Conservation (phyloP, 2,113 vertebrate genomes). For the Antechinus flavipes region DNA sequence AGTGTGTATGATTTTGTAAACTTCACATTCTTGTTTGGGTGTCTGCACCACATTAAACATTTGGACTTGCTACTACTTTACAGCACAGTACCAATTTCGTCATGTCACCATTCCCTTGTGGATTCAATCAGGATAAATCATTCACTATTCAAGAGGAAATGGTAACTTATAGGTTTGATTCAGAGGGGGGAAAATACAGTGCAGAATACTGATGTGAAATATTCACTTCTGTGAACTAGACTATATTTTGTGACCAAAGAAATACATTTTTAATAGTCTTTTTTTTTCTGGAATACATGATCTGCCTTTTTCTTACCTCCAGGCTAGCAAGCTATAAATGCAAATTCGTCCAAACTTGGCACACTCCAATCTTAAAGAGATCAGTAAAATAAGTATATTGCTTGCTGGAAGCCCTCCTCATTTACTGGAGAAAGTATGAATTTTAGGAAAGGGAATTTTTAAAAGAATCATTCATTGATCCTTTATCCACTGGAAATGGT, state of each 20-base stretch:
- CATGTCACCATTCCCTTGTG: background rate
- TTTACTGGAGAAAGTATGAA: background rate
- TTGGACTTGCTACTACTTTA: background rate
- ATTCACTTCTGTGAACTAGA: background rate
- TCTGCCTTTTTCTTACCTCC: background rate
- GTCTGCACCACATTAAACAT: background rate
- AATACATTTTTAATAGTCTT: background rate
- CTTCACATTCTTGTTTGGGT: background rate
- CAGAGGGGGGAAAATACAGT: background rate
- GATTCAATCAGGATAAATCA: background rate
- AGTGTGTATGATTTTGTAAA: background rate
- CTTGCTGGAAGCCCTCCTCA: conserved; percentile 2
- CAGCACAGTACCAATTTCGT: conserved; percentile 46
- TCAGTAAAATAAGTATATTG: conserved; percentile 3
- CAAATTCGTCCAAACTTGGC: conserved; percentile 1
- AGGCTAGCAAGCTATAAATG: conserved; percentile 21
- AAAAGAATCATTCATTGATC: background rate
- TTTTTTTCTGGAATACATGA: background rate
- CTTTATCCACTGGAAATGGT: conserved; percentile 16
- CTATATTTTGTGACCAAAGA: background rate
- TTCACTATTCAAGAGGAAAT: conserved; percentile 18
- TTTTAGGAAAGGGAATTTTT: conserved; percentile 18
- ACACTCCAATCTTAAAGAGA: background rate
- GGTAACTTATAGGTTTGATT: background rate
- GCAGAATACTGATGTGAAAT: background rate